Evolutionary conservation across 2,888 invertebrate species (phyloP).

Genomic region (Leptinotarsa peninsularis): DNA sequence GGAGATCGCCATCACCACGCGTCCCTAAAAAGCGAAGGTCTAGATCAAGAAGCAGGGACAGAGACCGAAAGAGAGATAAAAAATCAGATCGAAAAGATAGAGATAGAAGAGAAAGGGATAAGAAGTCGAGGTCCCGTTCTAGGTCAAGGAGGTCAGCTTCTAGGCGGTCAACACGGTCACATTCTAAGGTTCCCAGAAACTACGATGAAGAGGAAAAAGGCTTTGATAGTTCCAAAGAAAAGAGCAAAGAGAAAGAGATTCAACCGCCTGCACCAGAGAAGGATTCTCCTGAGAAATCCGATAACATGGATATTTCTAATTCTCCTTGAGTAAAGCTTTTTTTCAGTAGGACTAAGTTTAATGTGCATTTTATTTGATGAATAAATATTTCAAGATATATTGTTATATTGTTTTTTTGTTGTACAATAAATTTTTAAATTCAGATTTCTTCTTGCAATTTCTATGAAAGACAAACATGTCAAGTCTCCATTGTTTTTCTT

Average conservation of each 20-base stretch:
- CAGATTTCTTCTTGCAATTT: neutral
- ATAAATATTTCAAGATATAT: neutral
- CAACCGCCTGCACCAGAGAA: conserved; percentile 64
- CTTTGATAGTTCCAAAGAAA: conserved; percentile 64
- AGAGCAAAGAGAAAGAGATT: conserved; percentile 50
- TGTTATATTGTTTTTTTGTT: too few species aligned
- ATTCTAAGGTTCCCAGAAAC: conserved; percentile 66
- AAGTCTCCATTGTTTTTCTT: too few species aligned
- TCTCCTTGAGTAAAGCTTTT: conserved; percentile 71
- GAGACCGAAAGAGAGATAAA: conserved; percentile 52
- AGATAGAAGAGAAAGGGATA: conserved; percentile 52
- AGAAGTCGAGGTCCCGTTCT: conserved; percentile 54
- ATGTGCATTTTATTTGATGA: neutral
- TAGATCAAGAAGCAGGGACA: conserved; percentile 62
- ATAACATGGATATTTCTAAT: conserved; percentile 86
- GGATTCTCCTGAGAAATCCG: conserved; percentile 71
- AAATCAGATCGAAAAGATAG: conserved; percentile 59
- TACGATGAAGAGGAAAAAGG: conserved; percentile 70
- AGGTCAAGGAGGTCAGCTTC: conserved; percentile 47
- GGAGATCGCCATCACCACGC: conserved; percentile 65
- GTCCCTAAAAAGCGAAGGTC: conserved; percentile 58
- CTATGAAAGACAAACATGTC: too few species aligned
- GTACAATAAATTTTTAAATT: too few species aligned
- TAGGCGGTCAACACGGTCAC: conserved; percentile 54
- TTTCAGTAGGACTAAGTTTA: neutral